phyloP scores from a whole-genome alignment of 1,140 invertebrate genomes.

The Phymastichus coffea region DNA sequence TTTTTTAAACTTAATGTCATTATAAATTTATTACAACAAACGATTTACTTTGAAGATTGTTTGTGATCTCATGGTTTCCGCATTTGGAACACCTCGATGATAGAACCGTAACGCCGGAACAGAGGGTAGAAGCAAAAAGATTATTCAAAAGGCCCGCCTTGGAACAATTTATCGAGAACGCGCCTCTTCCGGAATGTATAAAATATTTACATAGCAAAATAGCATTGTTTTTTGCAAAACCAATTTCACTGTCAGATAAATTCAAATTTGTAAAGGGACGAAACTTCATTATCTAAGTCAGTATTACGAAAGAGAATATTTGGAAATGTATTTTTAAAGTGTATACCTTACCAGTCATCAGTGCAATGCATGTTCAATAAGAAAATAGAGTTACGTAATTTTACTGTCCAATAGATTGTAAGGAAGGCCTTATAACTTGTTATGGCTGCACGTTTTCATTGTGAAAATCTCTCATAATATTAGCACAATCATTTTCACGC shows the following conservation, averaged over 20 bases:
- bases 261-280: constrained; percentile 26
- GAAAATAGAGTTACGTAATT: too few relatives aligned
- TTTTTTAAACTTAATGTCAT: neutral
- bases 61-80: constrained; percentile 69
- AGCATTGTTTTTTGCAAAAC: constrained; percentile 38
- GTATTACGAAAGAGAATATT: constrained; percentile 32
- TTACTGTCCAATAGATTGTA: too few relatives aligned
- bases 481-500: too few relatives aligned
- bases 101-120: constrained; percentile 62
- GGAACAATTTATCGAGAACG: constrained; percentile 47
- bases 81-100: constrained; percentile 68
- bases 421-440: too few relatives aligned
- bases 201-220: constrained; percentile 44
- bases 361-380: too few relatives aligned
- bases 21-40: neutral
- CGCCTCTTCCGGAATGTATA: constrained; percentile 41
- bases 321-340: constrained; percentile 5
- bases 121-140: constrained; percentile 61
- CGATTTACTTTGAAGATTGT: constrained; percentile 56
- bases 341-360: too few relatives aligned
- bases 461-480: too few relatives aligned
- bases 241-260: constrained; percentile 28
- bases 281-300: constrained; percentile 42
- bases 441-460: too few relatives aligned
- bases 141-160: constrained; percentile 63